A percentile compares a stretch with the other conserved stretches of the same genome.
Evolutionary conservation across 2,113 vertebrate genomes (phyloP).

Genomic region (Oplegnathus fasciatus): DNA sequence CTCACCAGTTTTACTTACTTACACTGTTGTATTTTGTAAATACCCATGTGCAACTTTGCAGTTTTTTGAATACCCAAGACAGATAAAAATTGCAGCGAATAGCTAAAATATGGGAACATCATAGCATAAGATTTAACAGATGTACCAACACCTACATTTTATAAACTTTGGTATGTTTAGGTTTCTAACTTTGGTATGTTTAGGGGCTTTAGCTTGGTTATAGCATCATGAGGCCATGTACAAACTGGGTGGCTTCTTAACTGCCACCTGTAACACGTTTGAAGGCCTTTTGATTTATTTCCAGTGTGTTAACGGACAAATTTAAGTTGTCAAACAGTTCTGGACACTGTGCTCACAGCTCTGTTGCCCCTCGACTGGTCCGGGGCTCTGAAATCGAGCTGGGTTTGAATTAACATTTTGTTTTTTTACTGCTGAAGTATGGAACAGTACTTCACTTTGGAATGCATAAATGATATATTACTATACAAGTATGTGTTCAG

Average conservation of each 20-base stretch:
- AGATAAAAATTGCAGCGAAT: slow-evolving; percentile 13
- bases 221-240: slow-evolving; percentile 30
- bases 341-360: slow-evolving; percentile 31
- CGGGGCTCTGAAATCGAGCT: slow-evolving; percentile 22
- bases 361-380: slow-evolving; percentile 8
- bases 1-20: slow-evolving; percentile 28
- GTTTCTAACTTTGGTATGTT: slow-evolving; percentile 49
- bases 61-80: slow-evolving; percentile 44
- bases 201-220: slow-evolving; percentile 42
- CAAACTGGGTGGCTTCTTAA: slow-evolving; percentile 24
- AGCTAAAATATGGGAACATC: slow-evolving; percentile 36
- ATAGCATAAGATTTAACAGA: slow-evolving; percentile 26
- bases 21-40: slow-evolving; percentile 60
- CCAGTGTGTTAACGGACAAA: slow-evolving; percentile 20
- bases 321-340: slow-evolving; percentile 16
- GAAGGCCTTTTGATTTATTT: slow-evolving; percentile 48
- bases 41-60: slow-evolving; percentile 48
- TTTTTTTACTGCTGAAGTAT: slow-evolving; percentile 51
- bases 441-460: slow-evolving; percentile 39
- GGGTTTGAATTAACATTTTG: slow-evolving; percentile 2
- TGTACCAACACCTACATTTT: slow-evolving; percentile 38
- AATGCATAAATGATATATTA: slow-evolving; percentile 64
- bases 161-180: slow-evolving; percentile 56
- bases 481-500: slow-evolving; percentile 53
- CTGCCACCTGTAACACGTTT: slow-evolving; percentile 21